Conservation (phyloP, 2,797 vertebrate species). For the Petrocephalus sullivani region DNA sequence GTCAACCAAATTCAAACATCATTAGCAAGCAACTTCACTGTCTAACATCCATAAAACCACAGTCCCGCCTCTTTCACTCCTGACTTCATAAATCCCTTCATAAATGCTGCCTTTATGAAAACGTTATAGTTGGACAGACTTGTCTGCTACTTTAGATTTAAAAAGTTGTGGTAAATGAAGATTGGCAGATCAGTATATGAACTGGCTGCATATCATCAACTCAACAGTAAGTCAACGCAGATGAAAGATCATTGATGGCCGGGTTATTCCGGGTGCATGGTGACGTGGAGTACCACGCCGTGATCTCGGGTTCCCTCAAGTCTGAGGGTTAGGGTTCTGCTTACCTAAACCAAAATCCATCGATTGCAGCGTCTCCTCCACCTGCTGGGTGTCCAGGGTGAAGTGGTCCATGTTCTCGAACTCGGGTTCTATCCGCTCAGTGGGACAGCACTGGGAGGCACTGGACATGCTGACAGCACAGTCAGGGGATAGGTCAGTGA, state of each 20-base stretch:
- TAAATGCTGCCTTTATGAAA: not conserved
- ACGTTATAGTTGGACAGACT: not conserved
- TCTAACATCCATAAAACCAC: not conserved
- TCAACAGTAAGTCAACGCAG: not conserved
- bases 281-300: not conserved
- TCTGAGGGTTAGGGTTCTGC: not conserved
- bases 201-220: not conserved
- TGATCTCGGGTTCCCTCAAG: not conserved
- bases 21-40: not conserved
- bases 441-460: slow-evolving; percentile 20
- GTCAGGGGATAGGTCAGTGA: not conserved
- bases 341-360: slow-evolving; percentile 75
- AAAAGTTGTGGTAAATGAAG: not conserved
- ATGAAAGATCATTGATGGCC: not conserved
- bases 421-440: slow-evolving; percentile 72
- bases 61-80: not conserved
- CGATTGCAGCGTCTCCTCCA: slow-evolving; percentile 61
- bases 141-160: not conserved
- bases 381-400: slow-evolving; percentile 72
- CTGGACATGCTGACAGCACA: slow-evolving; percentile 3
- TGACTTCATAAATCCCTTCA: not conserved
- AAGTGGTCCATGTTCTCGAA: slow-evolving; percentile 95
- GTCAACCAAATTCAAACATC: not conserved
- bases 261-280: not conserved
- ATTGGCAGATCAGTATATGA: not conserved